Evolutionary conservation across 2,113 vertebrate species (phyloP).

Genomic region (Arothron firmamentum): DNA sequence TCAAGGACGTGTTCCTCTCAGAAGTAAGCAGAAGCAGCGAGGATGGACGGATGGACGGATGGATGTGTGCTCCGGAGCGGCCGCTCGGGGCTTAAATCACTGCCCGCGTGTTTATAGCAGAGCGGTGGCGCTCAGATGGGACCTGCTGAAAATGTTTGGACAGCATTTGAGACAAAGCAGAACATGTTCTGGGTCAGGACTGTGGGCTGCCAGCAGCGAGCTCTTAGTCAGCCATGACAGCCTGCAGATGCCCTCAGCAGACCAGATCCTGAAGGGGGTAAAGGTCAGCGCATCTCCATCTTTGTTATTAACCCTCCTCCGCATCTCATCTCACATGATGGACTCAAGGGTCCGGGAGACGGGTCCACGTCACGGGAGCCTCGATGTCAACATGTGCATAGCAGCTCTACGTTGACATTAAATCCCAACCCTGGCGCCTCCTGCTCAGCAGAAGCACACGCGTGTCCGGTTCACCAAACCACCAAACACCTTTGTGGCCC

Average conservation of each 20-base stretch:
- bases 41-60: slow-evolving; percentile 12
- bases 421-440: too few relatives aligned
- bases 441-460: too few relatives aligned
- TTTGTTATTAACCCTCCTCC: too few relatives aligned
- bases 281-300: slow-evolving; percentile 26
- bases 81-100: slow-evolving; percentile 13
- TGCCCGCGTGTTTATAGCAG: slow-evolving; percentile 20
- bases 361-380: too few relatives aligned
- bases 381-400: too few relatives aligned
- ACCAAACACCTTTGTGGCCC: too few relatives aligned
- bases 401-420: too few relatives aligned
- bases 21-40: slow-evolving; percentile 7
- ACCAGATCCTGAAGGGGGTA: slow-evolving; percentile 15
- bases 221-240: neutral
- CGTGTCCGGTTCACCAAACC: too few relatives aligned
- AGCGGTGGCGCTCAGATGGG: slow-evolving; percentile 14
- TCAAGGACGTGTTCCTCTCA: neutral
- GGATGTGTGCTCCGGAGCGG: slow-evolving; percentile 7
- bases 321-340: too few relatives aligned
- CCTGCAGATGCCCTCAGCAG: slow-evolving; percentile 36
- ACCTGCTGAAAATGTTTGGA: slow-evolving; percentile 45
- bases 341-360: too few relatives aligned
- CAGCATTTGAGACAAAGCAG: slow-evolving; percentile 30
- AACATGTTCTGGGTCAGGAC: neutral
- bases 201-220: neutral